These are phyloP conservation scores for Zootermopsis nevadensis DNA, from an alignment of 2,888 invertebrate genomes.

Conservation along the genomic window DNA sequence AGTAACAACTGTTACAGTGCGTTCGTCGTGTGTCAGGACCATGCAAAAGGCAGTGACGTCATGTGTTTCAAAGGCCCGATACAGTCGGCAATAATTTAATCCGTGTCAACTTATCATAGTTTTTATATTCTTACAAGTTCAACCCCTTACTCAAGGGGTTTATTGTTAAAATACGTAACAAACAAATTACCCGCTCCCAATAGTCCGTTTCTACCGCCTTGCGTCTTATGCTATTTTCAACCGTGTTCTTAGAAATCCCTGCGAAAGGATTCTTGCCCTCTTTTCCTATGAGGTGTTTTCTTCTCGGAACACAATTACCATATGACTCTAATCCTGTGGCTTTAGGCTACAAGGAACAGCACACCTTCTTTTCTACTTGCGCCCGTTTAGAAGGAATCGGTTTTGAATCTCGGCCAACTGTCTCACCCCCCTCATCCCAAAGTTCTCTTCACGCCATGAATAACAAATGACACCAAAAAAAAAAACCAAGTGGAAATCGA, in stretches of 20 bases:
- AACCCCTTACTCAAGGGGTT: background rate
- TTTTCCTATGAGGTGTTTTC: background rate
- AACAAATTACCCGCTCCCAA: background rate
- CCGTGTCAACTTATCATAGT: too few relatives aligned
- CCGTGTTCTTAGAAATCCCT: background rate
- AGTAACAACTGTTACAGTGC: too few relatives aligned
- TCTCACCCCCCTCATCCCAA: background rate
- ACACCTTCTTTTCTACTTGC: constrained; percentile 4
- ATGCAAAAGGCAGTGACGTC: too few relatives aligned
- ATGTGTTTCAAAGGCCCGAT: too few relatives aligned
- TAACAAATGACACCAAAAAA: constrained; percentile 28
- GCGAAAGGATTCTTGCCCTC: background rate
- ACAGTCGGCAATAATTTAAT: too few relatives aligned
- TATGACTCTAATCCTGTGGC: constrained; percentile 39
- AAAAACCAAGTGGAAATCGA: constrained; percentile 31
- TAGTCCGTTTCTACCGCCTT: background rate
- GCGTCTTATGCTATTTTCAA: background rate
- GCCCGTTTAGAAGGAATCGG: constrained; percentile 36
- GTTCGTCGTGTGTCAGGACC: too few relatives aligned
- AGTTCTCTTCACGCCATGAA: constrained; percentile 21
- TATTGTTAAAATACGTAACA: background rate
- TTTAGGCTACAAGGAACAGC: background rate
- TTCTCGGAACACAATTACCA: constrained; percentile 36
- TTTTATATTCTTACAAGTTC: too few relatives aligned
- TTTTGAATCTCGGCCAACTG: constrained; percentile 41